These are phyloP conservation scores for Xiphias gladius DNA, from an alignment of 2,113 vertebrate species.

Conservation along the genomic window DNA sequence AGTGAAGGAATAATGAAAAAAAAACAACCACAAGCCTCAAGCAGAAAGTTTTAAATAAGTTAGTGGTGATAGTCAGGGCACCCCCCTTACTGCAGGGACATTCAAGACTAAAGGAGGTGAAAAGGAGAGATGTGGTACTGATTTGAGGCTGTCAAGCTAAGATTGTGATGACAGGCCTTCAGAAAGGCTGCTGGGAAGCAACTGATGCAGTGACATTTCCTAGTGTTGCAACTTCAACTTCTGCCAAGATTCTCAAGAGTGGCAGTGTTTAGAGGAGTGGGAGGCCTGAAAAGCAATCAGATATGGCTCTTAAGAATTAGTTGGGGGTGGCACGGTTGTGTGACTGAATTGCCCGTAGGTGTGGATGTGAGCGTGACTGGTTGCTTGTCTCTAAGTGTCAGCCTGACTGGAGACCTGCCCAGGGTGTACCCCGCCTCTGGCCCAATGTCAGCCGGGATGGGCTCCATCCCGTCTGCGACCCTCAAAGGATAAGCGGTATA, in stretches of 20 bases:
- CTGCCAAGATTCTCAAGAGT: constrained; percentile 57
- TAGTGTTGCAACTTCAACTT: constrained; percentile 37
- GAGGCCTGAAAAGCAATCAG: constrained; percentile 30
- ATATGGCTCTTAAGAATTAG: constrained; percentile 17
- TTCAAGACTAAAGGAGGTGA: constrained; percentile 26
- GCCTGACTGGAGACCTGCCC: too few relatives aligned
- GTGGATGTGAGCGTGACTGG: too few relatives aligned
- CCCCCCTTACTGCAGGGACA: constrained; percentile 2
- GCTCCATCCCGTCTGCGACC: too few relatives aligned
- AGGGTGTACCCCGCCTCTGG: too few relatives aligned
- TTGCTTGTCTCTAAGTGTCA: too few relatives aligned
- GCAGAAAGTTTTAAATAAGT: neutral
- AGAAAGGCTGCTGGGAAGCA: constrained; percentile 47
- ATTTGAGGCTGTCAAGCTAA: constrained; percentile 52
- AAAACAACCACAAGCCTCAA: neutral
- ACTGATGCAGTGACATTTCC: constrained; percentile 51
- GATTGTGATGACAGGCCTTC: constrained; percentile 53
- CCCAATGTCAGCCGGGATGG: too few relatives aligned
- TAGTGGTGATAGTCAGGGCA: constrained; percentile 13
- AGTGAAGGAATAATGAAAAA: neutral
- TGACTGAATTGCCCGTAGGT: too few relatives aligned
- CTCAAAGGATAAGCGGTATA: too few relatives aligned
- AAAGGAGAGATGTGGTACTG: constrained; percentile 31
- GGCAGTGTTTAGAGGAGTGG: constrained; percentile 27
- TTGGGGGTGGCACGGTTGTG: too few relatives aligned